phyloP scores from a whole-genome alignment of 1,140 invertebrate genomes.

The Andrena cerasifolii region DNA sequence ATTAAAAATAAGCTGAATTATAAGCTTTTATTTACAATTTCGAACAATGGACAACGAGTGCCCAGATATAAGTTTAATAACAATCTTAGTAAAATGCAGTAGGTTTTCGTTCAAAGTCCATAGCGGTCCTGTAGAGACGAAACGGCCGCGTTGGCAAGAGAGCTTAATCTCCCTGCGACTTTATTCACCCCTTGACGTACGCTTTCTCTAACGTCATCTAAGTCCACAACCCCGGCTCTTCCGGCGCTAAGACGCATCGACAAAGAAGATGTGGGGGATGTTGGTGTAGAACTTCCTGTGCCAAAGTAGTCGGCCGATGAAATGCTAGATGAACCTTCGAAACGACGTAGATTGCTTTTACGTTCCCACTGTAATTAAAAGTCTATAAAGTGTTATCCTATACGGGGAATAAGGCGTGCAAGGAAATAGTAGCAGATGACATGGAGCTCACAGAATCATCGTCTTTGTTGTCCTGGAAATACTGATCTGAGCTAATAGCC shows the following conservation, averaged over 20 bases:
- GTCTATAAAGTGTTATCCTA: conserved; percentile 10
- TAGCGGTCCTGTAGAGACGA: conserved; percentile 91
- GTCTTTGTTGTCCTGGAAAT: conserved; percentile 89
- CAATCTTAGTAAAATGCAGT: conserved; percentile 60
- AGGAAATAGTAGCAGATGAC: conserved; percentile 18
- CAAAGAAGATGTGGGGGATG: conserved; percentile 72
- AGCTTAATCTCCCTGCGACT: conserved; percentile 96
- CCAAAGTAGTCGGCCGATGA: conserved; percentile 98
- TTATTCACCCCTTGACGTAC: conserved; percentile 97
- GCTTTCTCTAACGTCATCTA: conserved; percentile 98
- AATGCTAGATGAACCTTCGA: conserved; percentile 96
- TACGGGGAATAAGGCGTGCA: neutral
- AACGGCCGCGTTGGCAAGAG: conserved; percentile 96
- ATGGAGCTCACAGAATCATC: conserved; percentile 84
- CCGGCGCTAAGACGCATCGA: conserved; percentile 71
- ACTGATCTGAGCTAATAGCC: conserved; percentile 98
- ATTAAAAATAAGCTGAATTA: conserved; percentile 61
- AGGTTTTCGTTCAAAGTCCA: conserved; percentile 71
- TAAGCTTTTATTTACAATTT: conserved; percentile 79
- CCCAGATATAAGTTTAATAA: conserved; percentile 65
- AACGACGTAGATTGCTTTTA: conserved; percentile 87
- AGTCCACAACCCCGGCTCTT: conserved; percentile 82
- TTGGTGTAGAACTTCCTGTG: conserved; percentile 79
- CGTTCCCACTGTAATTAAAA: conserved; percentile 83
- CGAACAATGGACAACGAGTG: conserved; percentile 74